These are phyloP conservation scores for Pedionomus torquatus DNA, from an alignment of 2,113 vertebrate species.

Conservation along the genomic window DNA sequence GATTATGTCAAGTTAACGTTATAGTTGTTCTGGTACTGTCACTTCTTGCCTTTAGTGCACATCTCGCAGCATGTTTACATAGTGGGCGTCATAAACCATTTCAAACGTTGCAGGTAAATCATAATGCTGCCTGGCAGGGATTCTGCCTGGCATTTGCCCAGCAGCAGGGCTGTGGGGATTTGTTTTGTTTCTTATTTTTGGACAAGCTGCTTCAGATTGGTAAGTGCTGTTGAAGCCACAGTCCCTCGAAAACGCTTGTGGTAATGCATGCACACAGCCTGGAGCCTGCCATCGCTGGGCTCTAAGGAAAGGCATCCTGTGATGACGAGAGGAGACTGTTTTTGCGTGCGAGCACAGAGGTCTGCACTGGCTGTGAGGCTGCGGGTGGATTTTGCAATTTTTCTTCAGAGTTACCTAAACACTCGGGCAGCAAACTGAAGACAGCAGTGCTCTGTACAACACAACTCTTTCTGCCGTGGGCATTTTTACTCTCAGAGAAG, in stretches of 20 bases:
- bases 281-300: not conserved
- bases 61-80: not conserved
- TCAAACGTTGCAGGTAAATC: not conserved
- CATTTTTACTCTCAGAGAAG: not conserved
- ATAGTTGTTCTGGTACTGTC: not conserved
- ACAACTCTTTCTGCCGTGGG: not conserved
- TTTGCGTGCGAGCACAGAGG: not conserved
- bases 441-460: not conserved
- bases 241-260: not conserved
- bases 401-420: not conserved
- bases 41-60: not conserved
- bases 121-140: not conserved
- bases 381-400: fast-evolving
- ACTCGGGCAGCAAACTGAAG: not conserved
- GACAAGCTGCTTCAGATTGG: not conserved
- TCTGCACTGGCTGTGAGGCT: not conserved
- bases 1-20: fast-evolving
- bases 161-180: not conserved
- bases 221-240: not conserved
- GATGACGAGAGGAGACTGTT: not conserved
- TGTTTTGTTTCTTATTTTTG: no score
- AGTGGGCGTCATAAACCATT: not conserved
- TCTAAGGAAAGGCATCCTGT: fast-evolving
- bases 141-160: not conserved
- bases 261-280: fast-evolving